phyloP scores from a whole-genome alignment of 2,888 invertebrate species.

The Xiphydria camelus region DNA sequence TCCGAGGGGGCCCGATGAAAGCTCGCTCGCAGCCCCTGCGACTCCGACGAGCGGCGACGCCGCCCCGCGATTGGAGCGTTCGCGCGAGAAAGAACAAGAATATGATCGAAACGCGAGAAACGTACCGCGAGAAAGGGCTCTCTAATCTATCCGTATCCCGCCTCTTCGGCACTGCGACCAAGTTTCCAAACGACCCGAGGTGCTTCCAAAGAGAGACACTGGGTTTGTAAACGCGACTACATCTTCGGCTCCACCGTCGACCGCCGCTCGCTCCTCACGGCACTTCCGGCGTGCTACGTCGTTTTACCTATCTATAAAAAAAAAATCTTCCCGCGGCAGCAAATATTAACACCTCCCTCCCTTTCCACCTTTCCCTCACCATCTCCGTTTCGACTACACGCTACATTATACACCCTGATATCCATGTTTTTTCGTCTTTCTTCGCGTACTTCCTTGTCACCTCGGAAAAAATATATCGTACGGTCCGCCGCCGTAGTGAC shows the following conservation, averaged over 20 bases:
- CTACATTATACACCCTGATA: constrained; percentile 2
- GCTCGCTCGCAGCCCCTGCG: no score
- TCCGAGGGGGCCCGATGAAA: no score
- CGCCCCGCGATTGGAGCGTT: no score
- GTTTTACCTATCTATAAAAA: background rate
- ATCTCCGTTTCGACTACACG: background rate
- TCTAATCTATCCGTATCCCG: no score
- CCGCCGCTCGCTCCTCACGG: background rate
- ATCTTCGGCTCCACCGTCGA: constrained; percentile 10
- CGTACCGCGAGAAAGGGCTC: no score
- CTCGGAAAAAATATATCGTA: no score
- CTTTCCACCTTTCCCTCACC: background rate
- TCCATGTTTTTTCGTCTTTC: background rate
- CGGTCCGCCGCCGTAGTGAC: no score
- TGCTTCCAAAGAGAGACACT: constrained; percentile 29
- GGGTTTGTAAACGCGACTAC: constrained; percentile 14
- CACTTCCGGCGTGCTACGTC: background rate
- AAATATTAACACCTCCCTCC: background rate
- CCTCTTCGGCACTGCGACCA: background rate
- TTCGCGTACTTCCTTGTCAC: background rate
- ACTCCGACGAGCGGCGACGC: no score
- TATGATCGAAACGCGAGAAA: no score
- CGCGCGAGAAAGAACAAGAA: no score
- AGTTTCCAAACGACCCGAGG: constrained; percentile 14
- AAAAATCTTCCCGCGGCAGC: no score